Evolutionary conservation across 2,113 vertebrate species (phyloP), one percentile per base, ranked within the genome.

Genomic region (Aphyosemion australe): DNA sequence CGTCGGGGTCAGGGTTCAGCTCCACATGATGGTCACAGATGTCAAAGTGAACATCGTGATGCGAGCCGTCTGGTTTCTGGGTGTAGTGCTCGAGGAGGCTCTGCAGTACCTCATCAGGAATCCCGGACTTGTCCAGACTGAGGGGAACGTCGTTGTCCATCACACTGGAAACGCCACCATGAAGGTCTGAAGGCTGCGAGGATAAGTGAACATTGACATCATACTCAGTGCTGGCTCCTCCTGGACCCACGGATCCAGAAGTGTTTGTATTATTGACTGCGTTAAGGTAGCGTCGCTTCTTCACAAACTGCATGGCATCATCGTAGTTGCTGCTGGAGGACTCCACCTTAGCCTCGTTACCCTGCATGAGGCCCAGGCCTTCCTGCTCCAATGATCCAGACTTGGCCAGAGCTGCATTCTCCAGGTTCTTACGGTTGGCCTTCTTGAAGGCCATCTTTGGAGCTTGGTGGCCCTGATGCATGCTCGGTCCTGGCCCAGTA

Each of bases 251-350:
- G 0, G 84, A 61, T 16, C 70, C 85, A 0, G 83, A 34, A 0
- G 74, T 13, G 0, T 65, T 79, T 45, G 74, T 59, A 32, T 67
- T 86, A 65, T 93, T 94, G 45, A 94, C 91, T 56, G 94, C 93
- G 32, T 96, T 93, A 60, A 99, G 85, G 88, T 99, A 99, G 82
- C 98, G 94, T 74, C 96, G 93, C 79, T 99, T 99, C 94, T 99
- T 99, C 61, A 98, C 91, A 79, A 99, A 99, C 89, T 99, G 98
- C 95, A 99, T 96, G 93, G 98, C 98, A 66, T 98, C 97, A 18
- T 98, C 96, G 0, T 99, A 99, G 90, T 95, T 98, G 89, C 94
- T 97, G 87, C 93, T 94, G 79, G 93, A 90, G 9, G 91, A 91
- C 75, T 92, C 94, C 8, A 88, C 91, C 82, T 98, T 98, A 68